phyloP scores from a whole-genome alignment of 2,113 vertebrate genomes.

The Podarcis raffonei region DNA sequence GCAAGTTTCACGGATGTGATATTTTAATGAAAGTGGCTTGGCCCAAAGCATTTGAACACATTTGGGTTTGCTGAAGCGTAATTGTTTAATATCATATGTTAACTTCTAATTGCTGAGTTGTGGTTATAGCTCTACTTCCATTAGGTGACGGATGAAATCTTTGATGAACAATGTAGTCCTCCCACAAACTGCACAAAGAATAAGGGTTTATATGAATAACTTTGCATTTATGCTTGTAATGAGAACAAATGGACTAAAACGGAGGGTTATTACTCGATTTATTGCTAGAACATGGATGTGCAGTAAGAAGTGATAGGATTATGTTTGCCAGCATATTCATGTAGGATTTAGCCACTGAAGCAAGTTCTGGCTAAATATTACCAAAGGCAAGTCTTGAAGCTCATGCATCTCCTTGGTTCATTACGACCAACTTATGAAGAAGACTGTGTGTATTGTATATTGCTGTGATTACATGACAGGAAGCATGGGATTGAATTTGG shows the following conservation, averaged over 20 bases:
- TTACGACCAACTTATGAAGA: background rate
- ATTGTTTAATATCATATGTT: background rate
- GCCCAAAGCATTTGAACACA: background rate
- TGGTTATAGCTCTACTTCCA: background rate
- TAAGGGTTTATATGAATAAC: background rate
- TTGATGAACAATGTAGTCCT: background rate
- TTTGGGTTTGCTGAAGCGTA: background rate
- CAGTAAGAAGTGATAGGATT: background rate
- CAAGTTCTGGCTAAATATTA: background rate
- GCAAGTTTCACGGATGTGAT: background rate
- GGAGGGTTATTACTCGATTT: background rate
- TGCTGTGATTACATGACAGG: background rate
- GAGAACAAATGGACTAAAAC: background rate
- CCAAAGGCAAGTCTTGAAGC: background rate
- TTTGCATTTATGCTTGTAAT: background rate
- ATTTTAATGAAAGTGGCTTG: background rate
- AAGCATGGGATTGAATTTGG: background rate
- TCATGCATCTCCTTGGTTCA: background rate
- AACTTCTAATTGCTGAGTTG: background rate
- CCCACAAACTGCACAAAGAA: background rate
- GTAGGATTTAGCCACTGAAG: background rate
- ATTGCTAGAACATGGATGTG: background rate
- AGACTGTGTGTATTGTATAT: background rate
- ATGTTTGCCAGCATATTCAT: background rate
- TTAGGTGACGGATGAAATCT: background rate